Base-by-base conservation (phyloP, 92 coral and sea anemone species). In the Meandrina meandrites region DNA sequence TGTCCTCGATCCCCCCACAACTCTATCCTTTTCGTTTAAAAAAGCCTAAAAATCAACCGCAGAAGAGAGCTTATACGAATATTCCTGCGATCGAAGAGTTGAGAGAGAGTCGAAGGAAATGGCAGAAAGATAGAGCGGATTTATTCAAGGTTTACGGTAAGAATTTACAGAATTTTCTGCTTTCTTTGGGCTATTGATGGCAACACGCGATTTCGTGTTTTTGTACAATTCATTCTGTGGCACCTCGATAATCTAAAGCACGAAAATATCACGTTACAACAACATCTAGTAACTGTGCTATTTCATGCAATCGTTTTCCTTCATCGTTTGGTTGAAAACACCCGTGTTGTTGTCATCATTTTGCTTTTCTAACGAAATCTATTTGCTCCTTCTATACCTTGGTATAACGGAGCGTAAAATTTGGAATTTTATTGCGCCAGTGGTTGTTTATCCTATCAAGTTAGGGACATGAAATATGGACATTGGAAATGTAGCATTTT, bases 121-220 rank as follows among this genome's bases (percentile, higher is more conserved):
- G 88, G 64, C 95, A 86, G 51, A 95, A 89, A 15, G 92, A 92
- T 35, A 90, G 89, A 85, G 92, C 89, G 36, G 93, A 95, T 80
- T 88, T 97, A 84, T 93, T 97, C 87, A 82, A 90, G 56, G 88
- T 89, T 86, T 97, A 97, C 75, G 98, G 99, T 97, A 83, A 95
- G 88, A 45, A 37, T 76, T 76, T 28, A 37, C 72, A 22, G 30
- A 51, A 45, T 71, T 40, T 40, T 57, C n/a, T 45, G 5, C 48
- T 24, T 2, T 51, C 53, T 28, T 56, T 35, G 80, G 22, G 60
- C 17, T 53, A 11, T 54, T 27, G 45, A 50, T 69, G 18, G n/a
- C 18, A 56, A 28, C 56, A 77, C 32, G 54, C 50, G 87, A 73
- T 85, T 76, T 47, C 82, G 82, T 76, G 82, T 78, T 76, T 60